Conservation (phyloP, 2,888 invertebrate species). For the Xestia sexstrigata region DNA sequence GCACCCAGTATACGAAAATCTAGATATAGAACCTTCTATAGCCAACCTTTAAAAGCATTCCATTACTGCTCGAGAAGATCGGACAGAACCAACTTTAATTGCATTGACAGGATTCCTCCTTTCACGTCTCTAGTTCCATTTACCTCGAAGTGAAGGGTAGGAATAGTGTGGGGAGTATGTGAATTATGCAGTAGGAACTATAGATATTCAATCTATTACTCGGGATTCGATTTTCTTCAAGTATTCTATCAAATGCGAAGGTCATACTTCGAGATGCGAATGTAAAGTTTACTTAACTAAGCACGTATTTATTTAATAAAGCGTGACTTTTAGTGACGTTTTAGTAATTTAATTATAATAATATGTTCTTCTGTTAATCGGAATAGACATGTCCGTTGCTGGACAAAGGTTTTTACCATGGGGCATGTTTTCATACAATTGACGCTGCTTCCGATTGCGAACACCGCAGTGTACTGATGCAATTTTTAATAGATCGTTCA, state of each 20-base stretch:
- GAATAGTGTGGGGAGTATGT: not conserved
- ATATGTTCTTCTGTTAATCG: slow-evolving; percentile 8
- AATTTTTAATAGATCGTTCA: not conserved
- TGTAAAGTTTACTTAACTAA: slow-evolving; percentile 25
- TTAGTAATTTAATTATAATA: slow-evolving; percentile 2
- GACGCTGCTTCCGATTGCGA: not conserved
- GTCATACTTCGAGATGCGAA: slow-evolving; percentile 15
- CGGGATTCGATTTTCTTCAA: slow-evolving; percentile 6
- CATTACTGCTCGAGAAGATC: slow-evolving; percentile 44
- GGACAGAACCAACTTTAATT: slow-evolving; percentile 49
- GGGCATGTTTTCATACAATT: not conserved
- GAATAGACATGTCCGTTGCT: not conserved
- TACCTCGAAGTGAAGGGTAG: slow-evolving; percentile 26
- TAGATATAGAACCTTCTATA: slow-evolving; percentile 24
- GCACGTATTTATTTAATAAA: slow-evolving; percentile 43
- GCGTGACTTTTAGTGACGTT: slow-evolving; percentile 22
- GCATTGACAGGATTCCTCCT: slow-evolving; percentile 55
- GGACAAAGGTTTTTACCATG: slow-evolving; percentile 9
- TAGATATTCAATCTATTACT: not conserved
- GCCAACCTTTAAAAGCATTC: slow-evolving; percentile 47
- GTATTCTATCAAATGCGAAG: slow-evolving; percentile 39
- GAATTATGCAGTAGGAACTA: not conserved
- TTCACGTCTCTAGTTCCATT: slow-evolving; percentile 34
- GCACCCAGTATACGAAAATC: slow-evolving; percentile 9
- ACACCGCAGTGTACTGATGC: not conserved